phyloP scores from a whole-genome alignment of 2,888 invertebrate species.

The Apodemia hepburni region DNA sequence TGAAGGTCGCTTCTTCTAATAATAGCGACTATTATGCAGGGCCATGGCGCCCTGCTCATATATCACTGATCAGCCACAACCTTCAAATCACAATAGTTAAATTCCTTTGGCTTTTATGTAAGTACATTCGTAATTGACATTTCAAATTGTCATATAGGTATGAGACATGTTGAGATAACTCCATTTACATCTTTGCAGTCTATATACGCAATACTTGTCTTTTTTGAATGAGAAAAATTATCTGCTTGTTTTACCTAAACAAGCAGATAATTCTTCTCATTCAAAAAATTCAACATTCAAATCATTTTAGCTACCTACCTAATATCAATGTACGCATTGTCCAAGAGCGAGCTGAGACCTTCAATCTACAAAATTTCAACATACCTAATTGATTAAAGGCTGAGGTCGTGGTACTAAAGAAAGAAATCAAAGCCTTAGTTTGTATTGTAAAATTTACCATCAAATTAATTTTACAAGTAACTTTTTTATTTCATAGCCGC shows the following conservation, averaged over 20 bases:
- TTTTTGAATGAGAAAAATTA: too few species aligned
- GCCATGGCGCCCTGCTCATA: constrained; percentile 37
- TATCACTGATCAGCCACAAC: constrained; percentile 5
- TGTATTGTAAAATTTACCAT: background rate
- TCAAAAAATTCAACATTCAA: background rate
- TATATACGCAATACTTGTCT: too few species aligned
- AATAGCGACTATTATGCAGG: constrained; percentile 45
- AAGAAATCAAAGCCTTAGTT: background rate
- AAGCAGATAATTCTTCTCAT: too few species aligned
- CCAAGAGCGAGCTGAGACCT: background rate
- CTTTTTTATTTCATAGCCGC: too few species aligned
- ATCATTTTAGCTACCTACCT: background rate
- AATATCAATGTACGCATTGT: background rate
- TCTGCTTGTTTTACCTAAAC: too few species aligned
- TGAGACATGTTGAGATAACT: too few species aligned
- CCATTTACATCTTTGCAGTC: too few species aligned
- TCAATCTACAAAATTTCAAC: constrained; percentile 3
- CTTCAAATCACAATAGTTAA: constrained; percentile 21
- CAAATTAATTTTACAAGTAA: too few species aligned
- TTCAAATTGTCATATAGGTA: too few species aligned
- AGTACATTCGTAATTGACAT: too few species aligned
- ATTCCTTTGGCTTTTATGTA: background rate
- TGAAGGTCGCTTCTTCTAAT: constrained; percentile 64
- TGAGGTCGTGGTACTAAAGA: background rate
- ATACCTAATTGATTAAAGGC: background rate